These are phyloP conservation scores for Ctenochaetus hawaiiensis DNA, from an alignment of 2,797 vertebrate species.

Conservation along the genomic window DNA sequence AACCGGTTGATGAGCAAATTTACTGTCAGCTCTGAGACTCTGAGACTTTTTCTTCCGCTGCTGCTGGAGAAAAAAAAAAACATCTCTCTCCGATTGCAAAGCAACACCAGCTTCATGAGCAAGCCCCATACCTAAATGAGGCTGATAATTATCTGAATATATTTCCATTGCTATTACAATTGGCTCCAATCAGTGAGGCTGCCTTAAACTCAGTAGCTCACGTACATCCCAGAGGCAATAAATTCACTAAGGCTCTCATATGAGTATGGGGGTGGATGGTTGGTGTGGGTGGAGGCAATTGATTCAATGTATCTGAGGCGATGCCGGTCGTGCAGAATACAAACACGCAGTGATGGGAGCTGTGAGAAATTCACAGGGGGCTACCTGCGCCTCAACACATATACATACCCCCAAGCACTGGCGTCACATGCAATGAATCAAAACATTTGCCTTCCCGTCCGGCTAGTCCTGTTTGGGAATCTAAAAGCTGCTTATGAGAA, in stretches of 20 bases:
- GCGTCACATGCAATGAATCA: constrained; percentile 71
- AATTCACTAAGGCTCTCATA: constrained; percentile 64
- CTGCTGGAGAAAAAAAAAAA: background rate
- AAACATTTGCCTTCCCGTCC: constrained; percentile 61
- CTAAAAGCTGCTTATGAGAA: constrained; percentile 64
- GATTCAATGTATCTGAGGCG: constrained; percentile 73
- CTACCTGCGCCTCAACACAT: constrained; percentile 51
- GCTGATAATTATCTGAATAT: constrained; percentile 77
- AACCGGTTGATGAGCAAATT: constrained; percentile 79
- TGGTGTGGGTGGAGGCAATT: constrained; percentile 74
- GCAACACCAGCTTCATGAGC: constrained; percentile 48
- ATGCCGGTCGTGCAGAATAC: constrained; percentile 59
- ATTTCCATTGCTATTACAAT: constrained; percentile 75
- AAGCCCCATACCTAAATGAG: constrained; percentile 66
- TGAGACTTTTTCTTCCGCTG: constrained; percentile 21
- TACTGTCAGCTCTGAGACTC: constrained; percentile 62
- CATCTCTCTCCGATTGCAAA: constrained; percentile 26
- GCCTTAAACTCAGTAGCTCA: constrained; percentile 51
- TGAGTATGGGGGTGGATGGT: constrained; percentile 69
- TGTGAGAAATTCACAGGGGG: constrained; percentile 36
- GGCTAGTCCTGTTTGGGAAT: constrained; percentile 54
- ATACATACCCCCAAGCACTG: constrained; percentile 30
- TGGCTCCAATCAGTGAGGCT: constrained; percentile 68
- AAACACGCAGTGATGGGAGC: constrained; percentile 49
- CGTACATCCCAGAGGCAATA: constrained; percentile 67